Evolutionary conservation across 2,113 vertebrate genomes (phyloP), one percentile per base, ranked within the genome.

Genomic region (Labeo catla): DNA sequence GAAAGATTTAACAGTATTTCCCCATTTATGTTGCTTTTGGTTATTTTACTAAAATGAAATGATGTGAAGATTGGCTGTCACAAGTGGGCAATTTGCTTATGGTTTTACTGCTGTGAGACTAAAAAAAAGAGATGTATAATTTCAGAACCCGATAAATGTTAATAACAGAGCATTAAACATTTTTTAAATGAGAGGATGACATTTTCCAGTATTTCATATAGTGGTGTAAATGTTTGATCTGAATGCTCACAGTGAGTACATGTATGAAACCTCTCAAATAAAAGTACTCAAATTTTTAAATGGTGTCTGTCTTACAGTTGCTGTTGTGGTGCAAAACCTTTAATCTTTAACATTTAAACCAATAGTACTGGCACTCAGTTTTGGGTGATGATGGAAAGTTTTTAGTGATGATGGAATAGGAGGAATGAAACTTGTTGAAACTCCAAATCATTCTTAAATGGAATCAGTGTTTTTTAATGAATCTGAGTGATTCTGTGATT

Each of bases 221-320:
- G 73, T 76, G 43, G 4, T 34, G 68, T 59, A 39, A 72, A 66
- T 84, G 65, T 80, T 85, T 61, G 49, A 74, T 57, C 66, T 84
- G 68, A 54, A 76, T 88, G 78, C 57, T 16, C 66, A 80, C 36
- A 72, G 15, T 74, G 47, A 49, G 81, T 79, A 28, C 34, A 76
- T 81, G 34, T 61, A 23, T 65, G 43, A 65, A 86, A n/a, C 23
- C 49, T 82, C 23, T 70, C 45, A 36, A 83, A 70, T 83, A 83
- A 83, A 82, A 70, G 47, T 36, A 72, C 39, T 70, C 1, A 91
- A 90, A 90, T 91, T 90, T 77, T 79, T 91, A 85, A 90, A 87
- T 87, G 91, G 87, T 89, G 76, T 91, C 91, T 90, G 85, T 88
- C 93, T 93, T 92, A 93, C 19, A 92, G 83, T 91, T 45, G 2